These are phyloP conservation scores for Pandemis corylana DNA, from an alignment of 2,888 invertebrate species.

Conservation along the genomic window DNA sequence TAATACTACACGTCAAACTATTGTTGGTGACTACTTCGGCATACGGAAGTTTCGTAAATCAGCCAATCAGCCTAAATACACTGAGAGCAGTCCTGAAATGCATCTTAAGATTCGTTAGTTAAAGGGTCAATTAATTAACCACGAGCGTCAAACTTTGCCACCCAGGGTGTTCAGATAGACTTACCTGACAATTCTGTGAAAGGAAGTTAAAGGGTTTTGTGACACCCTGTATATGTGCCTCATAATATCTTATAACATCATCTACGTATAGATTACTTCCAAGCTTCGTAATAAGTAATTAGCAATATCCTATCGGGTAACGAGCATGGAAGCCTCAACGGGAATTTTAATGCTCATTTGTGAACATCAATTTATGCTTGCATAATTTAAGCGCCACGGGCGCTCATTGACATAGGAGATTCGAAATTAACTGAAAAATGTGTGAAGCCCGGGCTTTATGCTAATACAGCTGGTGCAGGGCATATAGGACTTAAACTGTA, in stretches of 20 bases:
- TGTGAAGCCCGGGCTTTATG: background rate
- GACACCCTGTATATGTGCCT: background rate
- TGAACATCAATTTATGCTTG: constrained; percentile 50
- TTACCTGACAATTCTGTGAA: too few relatives aligned
- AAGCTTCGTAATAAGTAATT: constrained; percentile 57
- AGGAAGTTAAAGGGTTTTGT: too few relatives aligned
- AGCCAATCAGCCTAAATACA: too few relatives aligned
- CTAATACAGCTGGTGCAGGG: background rate
- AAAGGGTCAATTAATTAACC: too few relatives aligned
- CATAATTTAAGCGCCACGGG: constrained; percentile 45
- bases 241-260: constrained; percentile 7
- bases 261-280: constrained; percentile 41
- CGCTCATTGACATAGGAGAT: constrained; percentile 1
- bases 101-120: too few relatives aligned
- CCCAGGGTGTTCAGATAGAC: too few relatives aligned
- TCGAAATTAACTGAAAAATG: background rate
- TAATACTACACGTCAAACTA: too few relatives aligned
- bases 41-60: too few relatives aligned
- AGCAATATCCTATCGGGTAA: constrained; percentile 50
- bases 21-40: too few relatives aligned
- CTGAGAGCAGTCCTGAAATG: too few relatives aligned
- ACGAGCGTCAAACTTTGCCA: too few relatives aligned
- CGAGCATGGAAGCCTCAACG: constrained; percentile 48
- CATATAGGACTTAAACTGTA: background rate
- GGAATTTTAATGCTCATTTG: constrained; percentile 54